Percentiles rank a stretch among this genome's conserved stretches.
Evolutionary conservation across 2,888 invertebrate genomes (phyloP).

Genomic region (Kuschelorhynchus macadamiae): DNA sequence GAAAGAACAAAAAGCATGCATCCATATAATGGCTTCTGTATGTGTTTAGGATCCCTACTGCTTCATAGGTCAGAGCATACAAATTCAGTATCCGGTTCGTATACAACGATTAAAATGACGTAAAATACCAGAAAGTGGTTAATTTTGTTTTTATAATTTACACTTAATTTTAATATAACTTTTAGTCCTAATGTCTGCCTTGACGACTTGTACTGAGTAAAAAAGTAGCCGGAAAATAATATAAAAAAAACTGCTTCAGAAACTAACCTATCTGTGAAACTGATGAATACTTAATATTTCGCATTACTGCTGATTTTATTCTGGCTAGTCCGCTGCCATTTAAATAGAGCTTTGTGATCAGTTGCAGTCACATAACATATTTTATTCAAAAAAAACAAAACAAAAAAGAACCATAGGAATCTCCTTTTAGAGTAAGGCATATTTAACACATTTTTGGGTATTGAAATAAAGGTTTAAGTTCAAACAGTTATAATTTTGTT

Average conservation of each 20-base stretch:
- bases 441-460: background rate
- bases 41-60: too few species aligned
- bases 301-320: too few species aligned
- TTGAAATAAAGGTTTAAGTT: too few species aligned
- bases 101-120: background rate
- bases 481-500: too few species aligned
- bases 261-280: too few species aligned
- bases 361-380: slow-evolving; percentile 22
- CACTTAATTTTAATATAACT: slow-evolving; percentile 10
- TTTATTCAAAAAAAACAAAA: slow-evolving; percentile 19
- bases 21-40: too few species aligned
- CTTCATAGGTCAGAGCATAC: too few species aligned
- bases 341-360: slow-evolving; percentile 34
- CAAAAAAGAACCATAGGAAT: slow-evolving; percentile 5
- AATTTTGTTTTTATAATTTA: slow-evolving; percentile 20
- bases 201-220: background rate
- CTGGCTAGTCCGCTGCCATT: background rate
- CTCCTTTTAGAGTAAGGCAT: slow-evolving; percentile 7
- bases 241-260: too few species aligned
- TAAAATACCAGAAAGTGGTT: slow-evolving; percentile 13
- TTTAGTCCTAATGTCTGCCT: slow-evolving; percentile 23
- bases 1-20: too few species aligned
- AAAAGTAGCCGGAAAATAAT: too few species aligned
- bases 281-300: too few species aligned
- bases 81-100: too few species aligned